Base-by-base conservation (phyloP, 2,113 vertebrate genomes). In the Eudyptes chrysolophus region DNA sequence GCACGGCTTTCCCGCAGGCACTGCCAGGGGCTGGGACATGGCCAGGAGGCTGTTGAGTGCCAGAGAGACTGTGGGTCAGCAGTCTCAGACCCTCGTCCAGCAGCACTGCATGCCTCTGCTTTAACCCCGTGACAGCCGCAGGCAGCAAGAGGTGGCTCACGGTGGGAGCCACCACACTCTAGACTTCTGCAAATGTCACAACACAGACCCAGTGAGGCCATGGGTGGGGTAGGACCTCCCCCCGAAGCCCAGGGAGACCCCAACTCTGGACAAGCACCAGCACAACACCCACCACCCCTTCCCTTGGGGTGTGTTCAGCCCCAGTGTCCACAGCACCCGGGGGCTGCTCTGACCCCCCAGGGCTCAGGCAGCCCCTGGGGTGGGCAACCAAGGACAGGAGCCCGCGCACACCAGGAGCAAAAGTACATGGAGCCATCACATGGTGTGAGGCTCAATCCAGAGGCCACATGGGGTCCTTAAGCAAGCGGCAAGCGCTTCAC, bases 271-370 rank as follows among this genome's bases (percentile, higher is more conserved):
- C 10, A 62, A 62, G 48, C 38, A 75, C 17, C 2, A 1, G 15
- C 51, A 71, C 0, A 1, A 58, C 46, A 44, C 27, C 32, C 40
- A 57, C 24, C 52, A 64, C 75, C 26, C 60, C 17, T 60, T 80
- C 44, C 74, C 27, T 13, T 34, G 38, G 32, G 62, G 46, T 1
- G 1, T 0, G 0, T 30, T 36, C 18, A 8, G 44, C 44, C 27
- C n/a, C 2, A 0, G 30, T 32, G 26, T 34, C 44, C 13, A 4
- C 22, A 38, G 77, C 55, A 20, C 48, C n/a, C 0, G 0, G 20
- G 54, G 22, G 34, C 46, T 87, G 48, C 30, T 69, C 34, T 32
- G 36, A 30, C 13, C 11, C 51, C 10, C 0, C 20, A 6, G 7
- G 29, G 21, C 82, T 76, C 25, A 7, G 58, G 40, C 44, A 82